These are phyloP conservation scores for Chaenodraco wilsoni DNA, from an alignment of 2,797 vertebrate species.

Conservation along the genomic window DNA sequence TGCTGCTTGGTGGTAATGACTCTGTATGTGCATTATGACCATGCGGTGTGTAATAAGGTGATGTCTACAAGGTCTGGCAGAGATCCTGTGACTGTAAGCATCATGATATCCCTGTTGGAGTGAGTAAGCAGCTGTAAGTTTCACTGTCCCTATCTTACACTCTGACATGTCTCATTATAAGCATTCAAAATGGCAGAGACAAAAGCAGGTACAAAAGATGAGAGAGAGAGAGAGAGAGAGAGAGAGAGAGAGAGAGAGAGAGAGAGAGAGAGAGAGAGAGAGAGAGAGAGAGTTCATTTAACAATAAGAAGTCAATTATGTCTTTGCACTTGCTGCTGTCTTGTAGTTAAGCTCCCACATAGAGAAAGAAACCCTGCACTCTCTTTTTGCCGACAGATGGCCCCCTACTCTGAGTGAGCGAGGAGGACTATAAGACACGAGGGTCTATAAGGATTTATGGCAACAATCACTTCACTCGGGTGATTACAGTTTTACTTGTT, in stretches of 20 bases:
- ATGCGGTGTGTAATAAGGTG: conserved; percentile 2
- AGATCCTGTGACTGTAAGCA: conserved; percentile 25
- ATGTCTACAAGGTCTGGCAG: conserved; percentile 2
- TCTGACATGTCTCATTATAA: conserved; percentile 22
- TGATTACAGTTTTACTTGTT: conserved; percentile 3
- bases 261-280: not conserved
- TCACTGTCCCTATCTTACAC: conserved; percentile 13
- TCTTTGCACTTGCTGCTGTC: conserved; percentile 56
- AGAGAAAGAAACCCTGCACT: conserved; percentile 15
- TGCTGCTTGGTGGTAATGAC: conserved; percentile 40
- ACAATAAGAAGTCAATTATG: conserved; percentile 71
- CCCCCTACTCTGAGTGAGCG: conserved; percentile 9
- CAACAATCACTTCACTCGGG: not conserved
- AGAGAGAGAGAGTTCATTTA: conserved; percentile 64
- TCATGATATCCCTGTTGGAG: conserved; percentile 21
- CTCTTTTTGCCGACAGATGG: conserved; percentile 42
- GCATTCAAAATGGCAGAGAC: conserved; percentile 11
- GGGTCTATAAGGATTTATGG: not conserved
- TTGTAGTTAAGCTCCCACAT: conserved; percentile 38
- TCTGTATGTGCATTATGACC: conserved; percentile 15
- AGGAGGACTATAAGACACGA: not conserved
- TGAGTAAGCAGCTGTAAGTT: conserved; percentile 30
- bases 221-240: conserved; percentile 4
- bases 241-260: not conserved
- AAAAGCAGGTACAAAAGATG: conserved; percentile 6